Evolutionary conservation across 2,113 vertebrate species (phyloP), one percentile per base, ranked within the genome.

Genomic region (Dissostichus mawsoni): DNA sequence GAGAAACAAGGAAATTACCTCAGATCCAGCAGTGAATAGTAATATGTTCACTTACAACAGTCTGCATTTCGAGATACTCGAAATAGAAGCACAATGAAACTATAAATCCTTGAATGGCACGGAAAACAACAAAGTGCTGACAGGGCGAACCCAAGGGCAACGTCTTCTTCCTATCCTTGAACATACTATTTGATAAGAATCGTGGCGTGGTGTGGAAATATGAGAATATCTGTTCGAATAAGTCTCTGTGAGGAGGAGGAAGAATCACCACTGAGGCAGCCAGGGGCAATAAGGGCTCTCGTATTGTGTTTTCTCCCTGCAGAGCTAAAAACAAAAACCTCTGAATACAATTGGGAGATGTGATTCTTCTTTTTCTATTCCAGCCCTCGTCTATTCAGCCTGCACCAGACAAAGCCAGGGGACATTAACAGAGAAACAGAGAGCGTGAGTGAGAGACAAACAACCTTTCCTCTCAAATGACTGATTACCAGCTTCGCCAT

Each of bases 151-250:
- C 78, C 61, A 78, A 81, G 73, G 65, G 79, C 78, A n/a, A 47
- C 4, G 48, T 74, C 76, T 70, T 79, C 53, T 12, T 23, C 69
- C 58, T 55, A 18, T 73, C 71, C 73, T 71, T 84, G 69, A 82
- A 79, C 79, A 81, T 59, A 73, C 68, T 74, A 78, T 87, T 79
- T 80, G 59, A 90, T 86, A 86, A 77, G 81, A 89, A 90, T 87
- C 75, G 25, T 41, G 25, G 51, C 18, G 53, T 45, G 74, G 50
- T 48, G 62, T 18, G 13, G 84, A 90, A 84, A 90, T 67, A 59
- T 50, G 85, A 85, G 82, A 78, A 48, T 53, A 78, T 82, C 56
- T 2, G 47, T 51, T 80, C 63, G 17, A 79, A 47, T 69, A 56
- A 51, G n/a, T 55, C 48, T 53, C 55, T 14, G 68, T 74, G 83